A percentile compares a stretch with the other conserved stretches of the same genome.
phyloP scores from a whole-genome alignment of 2,797 vertebrate species.

The Cygnus olor region DNA sequence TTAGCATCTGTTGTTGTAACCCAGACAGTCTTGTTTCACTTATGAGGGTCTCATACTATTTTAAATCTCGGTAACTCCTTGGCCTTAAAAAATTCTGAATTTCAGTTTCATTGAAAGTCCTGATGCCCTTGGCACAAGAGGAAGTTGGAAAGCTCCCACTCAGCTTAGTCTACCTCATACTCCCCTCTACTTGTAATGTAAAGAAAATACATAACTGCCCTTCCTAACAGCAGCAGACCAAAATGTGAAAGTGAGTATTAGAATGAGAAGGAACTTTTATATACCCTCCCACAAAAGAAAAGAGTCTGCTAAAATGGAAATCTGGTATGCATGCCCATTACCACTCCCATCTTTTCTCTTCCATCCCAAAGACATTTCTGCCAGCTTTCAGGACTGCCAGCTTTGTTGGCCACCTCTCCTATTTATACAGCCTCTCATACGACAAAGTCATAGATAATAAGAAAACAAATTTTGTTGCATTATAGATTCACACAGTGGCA shows the following conservation, averaged over 20 bases:
- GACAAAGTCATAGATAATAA: neutral
- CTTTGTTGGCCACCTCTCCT: neutral
- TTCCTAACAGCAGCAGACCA: neutral
- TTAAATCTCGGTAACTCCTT: neutral
- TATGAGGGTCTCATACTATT: neutral
- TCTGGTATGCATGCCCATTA: neutral
- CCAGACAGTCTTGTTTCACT: neutral
- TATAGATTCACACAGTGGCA: neutral
- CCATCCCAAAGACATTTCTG: neutral
- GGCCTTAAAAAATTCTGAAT: neutral
- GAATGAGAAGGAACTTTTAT: neutral
- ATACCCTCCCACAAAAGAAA: neutral
- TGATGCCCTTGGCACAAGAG: fast-evolving
- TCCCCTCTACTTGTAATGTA: fast-evolving
- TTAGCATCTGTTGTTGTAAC: neutral
- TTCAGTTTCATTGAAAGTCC: neutral
- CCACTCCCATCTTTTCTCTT: neutral
- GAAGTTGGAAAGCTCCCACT: neutral
- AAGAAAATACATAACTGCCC: neutral
- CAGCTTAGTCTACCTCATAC: neutral
- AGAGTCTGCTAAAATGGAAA: neutral
- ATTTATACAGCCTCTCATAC: neutral
- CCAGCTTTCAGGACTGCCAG: neutral
- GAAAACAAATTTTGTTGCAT: neutral
- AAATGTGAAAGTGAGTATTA: neutral